Conservation (phyloP, 1,140 invertebrate genomes). For the Mycetomoellerius zeteki region DNA sequence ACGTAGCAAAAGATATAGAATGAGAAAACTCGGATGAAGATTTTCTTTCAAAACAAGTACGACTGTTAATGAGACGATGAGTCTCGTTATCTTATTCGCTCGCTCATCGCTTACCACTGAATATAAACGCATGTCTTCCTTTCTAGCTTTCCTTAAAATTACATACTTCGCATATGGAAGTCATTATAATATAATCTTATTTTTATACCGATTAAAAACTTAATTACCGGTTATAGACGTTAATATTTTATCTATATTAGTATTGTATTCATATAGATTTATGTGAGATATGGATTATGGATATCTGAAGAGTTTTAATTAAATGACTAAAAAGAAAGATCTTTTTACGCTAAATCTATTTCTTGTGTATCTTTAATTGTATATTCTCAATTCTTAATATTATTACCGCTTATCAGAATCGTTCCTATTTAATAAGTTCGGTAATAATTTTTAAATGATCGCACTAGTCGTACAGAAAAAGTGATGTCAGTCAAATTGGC, state of each 20-base stretch:
- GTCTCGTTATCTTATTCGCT: conserved; percentile 43
- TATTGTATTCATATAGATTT: background rate
- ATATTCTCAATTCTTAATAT: background rate
- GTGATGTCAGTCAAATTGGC: too few species aligned
- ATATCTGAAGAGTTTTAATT: background rate
- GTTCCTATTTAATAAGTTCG: background rate
- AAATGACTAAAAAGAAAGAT: background rate
- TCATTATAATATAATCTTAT: conserved; percentile 19
- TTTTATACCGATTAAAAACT: conserved; percentile 12
- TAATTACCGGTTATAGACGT: background rate
- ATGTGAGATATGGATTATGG: background rate
- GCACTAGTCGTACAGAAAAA: too few species aligned
- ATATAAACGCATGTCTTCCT: conserved; percentile 46
- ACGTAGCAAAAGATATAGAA: conserved; percentile 20
- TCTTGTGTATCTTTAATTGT: background rate
- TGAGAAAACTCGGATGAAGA: conserved; percentile 45
- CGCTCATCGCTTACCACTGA: background rate
- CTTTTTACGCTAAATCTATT: background rate
- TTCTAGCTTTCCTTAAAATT: conserved; percentile 46
- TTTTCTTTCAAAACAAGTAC: conserved; percentile 61
- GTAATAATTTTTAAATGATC: background rate
- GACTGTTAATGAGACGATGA: conserved; percentile 57
- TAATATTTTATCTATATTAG: too few species aligned
- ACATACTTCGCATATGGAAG: background rate
- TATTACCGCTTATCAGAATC: background rate